Evolutionary conservation across 1,140 invertebrate species (phyloP).

Genomic region (Zophobas atratus): DNA sequence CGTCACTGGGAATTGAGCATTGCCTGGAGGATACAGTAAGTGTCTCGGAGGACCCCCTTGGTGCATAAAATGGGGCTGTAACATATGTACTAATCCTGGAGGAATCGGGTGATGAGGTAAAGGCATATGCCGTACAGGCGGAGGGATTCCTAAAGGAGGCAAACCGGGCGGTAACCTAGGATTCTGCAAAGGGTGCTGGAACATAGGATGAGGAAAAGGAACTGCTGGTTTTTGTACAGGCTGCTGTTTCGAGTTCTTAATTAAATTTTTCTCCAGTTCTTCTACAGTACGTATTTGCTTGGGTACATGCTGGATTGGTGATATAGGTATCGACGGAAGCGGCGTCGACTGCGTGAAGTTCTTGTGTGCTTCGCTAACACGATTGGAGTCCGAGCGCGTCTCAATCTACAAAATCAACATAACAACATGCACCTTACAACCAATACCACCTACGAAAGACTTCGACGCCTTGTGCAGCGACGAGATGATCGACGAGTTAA

Average conservation of each 20-base stretch:
- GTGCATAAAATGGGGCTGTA: slow-evolving; percentile 65
- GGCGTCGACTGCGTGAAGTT: slow-evolving; percentile 4
- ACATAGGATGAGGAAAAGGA: slow-evolving; percentile 42
- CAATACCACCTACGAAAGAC: slow-evolving; percentile 57
- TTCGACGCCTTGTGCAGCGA: slow-evolving; percentile 59
- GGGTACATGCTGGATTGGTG: slow-evolving; percentile 44
- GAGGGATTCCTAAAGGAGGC: slow-evolving; percentile 63
- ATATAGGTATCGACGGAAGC: slow-evolving; percentile 5
- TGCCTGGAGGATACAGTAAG: slow-evolving; percentile 36
- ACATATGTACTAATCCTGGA: slow-evolving; percentile 45
- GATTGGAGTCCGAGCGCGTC: slow-evolving; percentile 32
- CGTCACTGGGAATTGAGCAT: slow-evolving; percentile 56
- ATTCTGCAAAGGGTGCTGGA: slow-evolving; percentile 54
- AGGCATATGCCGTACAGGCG: slow-evolving; percentile 62
- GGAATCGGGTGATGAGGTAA: slow-evolving; percentile 54
- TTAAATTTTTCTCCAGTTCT: slow-evolving; percentile 71
- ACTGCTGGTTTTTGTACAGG: slow-evolving; percentile 48
- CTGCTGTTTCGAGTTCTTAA: slow-evolving; percentile 55
- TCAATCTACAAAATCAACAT: slow-evolving; percentile 44
- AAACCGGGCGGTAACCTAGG: slow-evolving; percentile 58
- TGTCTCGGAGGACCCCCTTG: slow-evolving; percentile 53
- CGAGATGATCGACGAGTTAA: slow-evolving; percentile 55
- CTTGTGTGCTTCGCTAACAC: not conserved
- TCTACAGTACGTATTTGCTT: slow-evolving; percentile 72
- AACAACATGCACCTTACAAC: not conserved